Evolutionary conservation across 2,888 invertebrate genomes (phyloP).

Genomic region (Taenaris catops): DNA sequence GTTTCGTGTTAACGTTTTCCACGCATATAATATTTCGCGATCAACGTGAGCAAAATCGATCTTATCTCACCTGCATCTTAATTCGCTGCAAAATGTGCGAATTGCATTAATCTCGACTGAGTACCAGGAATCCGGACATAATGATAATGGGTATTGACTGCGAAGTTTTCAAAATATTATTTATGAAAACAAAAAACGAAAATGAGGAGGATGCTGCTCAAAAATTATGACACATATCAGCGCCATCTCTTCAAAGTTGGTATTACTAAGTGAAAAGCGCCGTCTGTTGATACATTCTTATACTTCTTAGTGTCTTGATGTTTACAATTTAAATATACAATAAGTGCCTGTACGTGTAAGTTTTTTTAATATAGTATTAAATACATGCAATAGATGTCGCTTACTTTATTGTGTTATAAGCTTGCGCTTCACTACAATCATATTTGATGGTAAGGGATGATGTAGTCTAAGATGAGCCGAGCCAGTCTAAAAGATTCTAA

Average conservation of each 20-base stretch:
- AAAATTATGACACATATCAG: not conserved
- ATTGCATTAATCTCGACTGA: constrained; percentile 41
- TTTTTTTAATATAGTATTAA: no score
- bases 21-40: constrained; percentile 59
- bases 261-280: constrained; percentile 3
- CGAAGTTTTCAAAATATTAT: constrained; percentile 22
- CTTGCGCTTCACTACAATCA: no score
- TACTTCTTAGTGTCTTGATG: no score
- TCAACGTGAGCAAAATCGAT: constrained; percentile 48
- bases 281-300: constrained; percentile 7
- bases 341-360: no score
- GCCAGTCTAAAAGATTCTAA: no score
- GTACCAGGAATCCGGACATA: constrained; percentile 37
- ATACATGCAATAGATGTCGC: no score
- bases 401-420: no score
- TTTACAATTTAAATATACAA: no score
- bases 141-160: constrained; percentile 32
- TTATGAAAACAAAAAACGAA: constrained; percentile 5
- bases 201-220: not conserved
- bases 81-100: constrained; percentile 40
- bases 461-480: no score
- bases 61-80: constrained; percentile 48
- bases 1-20: constrained; percentile 34
- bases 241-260: constrained; percentile 3
- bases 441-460: no score